Evolutionary conservation across 2,888 invertebrate species (phyloP), one percentile per base, ranked within the genome.

Genomic region (Dynastes maya): DNA sequence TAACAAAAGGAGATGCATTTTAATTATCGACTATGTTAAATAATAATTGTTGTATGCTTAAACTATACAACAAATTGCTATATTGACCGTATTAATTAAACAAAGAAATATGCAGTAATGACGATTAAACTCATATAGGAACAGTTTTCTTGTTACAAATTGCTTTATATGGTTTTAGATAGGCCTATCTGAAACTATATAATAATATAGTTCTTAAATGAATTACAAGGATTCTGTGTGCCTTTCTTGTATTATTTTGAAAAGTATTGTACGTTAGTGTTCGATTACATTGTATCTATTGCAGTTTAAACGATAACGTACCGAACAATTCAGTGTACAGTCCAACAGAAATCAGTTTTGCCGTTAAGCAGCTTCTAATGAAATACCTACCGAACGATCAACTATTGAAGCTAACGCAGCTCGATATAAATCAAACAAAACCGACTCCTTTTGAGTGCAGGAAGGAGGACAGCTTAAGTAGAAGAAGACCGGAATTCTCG

Each of bases 401-500:
- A 81, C 82, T 91, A 55, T 81, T 86, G 80, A 84, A 89, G 81
- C 71, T 86, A 4, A 80, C 83, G 5, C 80, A 80, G 51, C 13
- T 51, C 51, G 37, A 80, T n/a, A 78, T 76, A 45, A 64, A 78
- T 16, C 78, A 81, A 78, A 76, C 78, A 6, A 80, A 79, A 29
- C 72, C 78, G 27, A 80, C 71, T 11, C 55, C 8, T 37, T 37
- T 37, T 37, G 37, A 71, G 3, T 32, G 22, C 22, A 55, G 37
- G 32, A 40, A 40, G 9, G 83, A 80, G 4, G 79, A 84, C 29
- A 84, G 85, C 76, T 78, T 84, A 45, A 82, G 82, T 53, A 84
- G 83, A 72, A 82, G 88, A 76, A 89, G 89, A 8, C 91, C 90
- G 32, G 94, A 94, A 82, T 91, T 94, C 90, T 94, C 94, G 2